phyloP scores from a whole-genome alignment of 2,888 invertebrate species.

The Stenodera caucasica region DNA sequence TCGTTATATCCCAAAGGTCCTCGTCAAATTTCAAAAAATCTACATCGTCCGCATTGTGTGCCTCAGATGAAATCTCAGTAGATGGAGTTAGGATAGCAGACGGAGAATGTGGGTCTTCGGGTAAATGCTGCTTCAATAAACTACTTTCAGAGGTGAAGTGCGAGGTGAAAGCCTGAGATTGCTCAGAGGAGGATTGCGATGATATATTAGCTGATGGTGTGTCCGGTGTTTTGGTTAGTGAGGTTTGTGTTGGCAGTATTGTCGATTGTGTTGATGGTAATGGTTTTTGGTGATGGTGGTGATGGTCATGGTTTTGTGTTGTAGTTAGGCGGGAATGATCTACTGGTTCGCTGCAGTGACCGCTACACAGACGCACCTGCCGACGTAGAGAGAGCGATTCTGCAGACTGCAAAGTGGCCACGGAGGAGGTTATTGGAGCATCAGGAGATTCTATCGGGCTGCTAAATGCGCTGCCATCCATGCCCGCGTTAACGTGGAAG shows the following conservation, averaged over 20 bases:
- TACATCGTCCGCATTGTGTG: slow-evolving; percentile 45
- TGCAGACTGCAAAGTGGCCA: slow-evolving; percentile 68
- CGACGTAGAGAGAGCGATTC: slow-evolving; percentile 60
- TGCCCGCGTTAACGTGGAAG: slow-evolving; percentile 80
- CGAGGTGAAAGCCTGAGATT: slow-evolving; percentile 50
- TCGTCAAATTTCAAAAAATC: slow-evolving; percentile 51
- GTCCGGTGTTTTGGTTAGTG: slow-evolving; percentile 61
- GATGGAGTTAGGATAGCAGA: slow-evolving; percentile 65
- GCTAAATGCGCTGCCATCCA: slow-evolving; percentile 75
- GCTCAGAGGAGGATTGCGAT: slow-evolving; percentile 42
- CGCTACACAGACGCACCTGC: slow-evolving; percentile 56
- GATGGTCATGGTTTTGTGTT: slow-evolving; percentile 19
- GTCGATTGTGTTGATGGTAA: slow-evolving; percentile 33
- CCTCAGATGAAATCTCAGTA: slow-evolving; percentile 51
- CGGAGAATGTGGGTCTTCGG: slow-evolving; percentile 56
- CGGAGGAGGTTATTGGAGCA: slow-evolving; percentile 67
- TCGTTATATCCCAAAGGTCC: slow-evolving; percentile 52
- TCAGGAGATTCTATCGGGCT: slow-evolving; percentile 85
- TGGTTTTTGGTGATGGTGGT: slow-evolving; percentile 23
- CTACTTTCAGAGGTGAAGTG: slow-evolving; percentile 50
- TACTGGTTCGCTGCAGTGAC: slow-evolving; percentile 48
- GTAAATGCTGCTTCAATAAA: slow-evolving; percentile 39
- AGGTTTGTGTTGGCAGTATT: slow-evolving; percentile 32
- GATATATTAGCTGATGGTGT: slow-evolving; percentile 70
- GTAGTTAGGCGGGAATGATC: slow-evolving; percentile 32